Base-by-base conservation (phyloP, 2,888 invertebrate species). In the Dione juno region DNA sequence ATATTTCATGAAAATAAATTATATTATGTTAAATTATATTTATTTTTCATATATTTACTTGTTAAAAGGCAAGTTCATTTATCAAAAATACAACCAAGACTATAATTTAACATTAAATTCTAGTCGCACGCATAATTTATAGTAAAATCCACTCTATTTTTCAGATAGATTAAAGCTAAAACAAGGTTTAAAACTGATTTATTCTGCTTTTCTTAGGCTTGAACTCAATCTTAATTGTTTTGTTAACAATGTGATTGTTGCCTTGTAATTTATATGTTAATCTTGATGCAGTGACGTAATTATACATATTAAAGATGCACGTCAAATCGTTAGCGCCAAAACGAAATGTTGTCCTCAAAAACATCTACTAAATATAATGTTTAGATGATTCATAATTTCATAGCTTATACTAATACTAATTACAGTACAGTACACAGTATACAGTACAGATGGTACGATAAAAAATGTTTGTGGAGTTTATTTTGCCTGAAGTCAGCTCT, bases 171-270 rank as follows among this genome's bases (percentile, higher is more conserved):
- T 19, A 11, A 19, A 19, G 19, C 19, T 9, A 10, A 28, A 28
- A 28, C 28, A 8, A 16, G 9, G 48, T 8, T 48, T 48, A 50
- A 50, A 5, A 5, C 28, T 28, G 28, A 28, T 28, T 28, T 28
- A 28, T 28, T 28, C 5, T 28, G 28, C 28, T 28, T 5, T 3
- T 28, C 28, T 28, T 28, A 28, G 3, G 28, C 28, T 28, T 28
- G 28, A 28, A 5, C 5, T 28, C 63, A 71, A 66, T 69, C 73
- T 77, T 74, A 74, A 77, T 74, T 77, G 67, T 63, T 68, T 71
- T 45, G 13, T 14, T 35, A 61, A 64, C 43, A 58, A 74, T 76
- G 73, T 54, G 21, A 19, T 50, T 48, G 14, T 11, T 70, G 71
- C 69, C 58, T 28, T 43, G 70, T 74, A 75, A 76, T 72, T 37